Evolutionary conservation across 1,140 invertebrate species (phyloP), one percentile per base, ranked within the genome.

Genomic region (Formica exsecta): DNA sequence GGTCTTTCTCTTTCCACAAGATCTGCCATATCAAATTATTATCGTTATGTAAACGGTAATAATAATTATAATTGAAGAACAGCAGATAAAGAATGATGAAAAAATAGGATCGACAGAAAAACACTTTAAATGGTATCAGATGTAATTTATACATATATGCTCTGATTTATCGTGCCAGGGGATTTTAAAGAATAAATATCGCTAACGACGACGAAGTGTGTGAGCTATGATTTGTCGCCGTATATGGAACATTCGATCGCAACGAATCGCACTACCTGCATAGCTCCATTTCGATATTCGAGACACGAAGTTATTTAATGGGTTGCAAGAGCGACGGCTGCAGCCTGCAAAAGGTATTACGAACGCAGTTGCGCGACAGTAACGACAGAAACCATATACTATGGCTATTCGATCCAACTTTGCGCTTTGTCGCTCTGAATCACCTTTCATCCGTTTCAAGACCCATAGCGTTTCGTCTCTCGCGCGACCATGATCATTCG

Each of bases 261-360:
- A 62, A 74, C 79, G 79, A 51, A 61, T 73, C 68, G 19, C 29
- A 61, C 68, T 32, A 54, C 29, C 51, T 22, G 38, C 62, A 29
- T 22, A 54, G 66, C 66, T 81, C 48, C 51, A 32, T 36, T 73
- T 74, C 54, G 79, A 83, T 83, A 83, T 83, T 83, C 79, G 68
- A 83, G 79, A 83, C 79, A 83, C 68, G 68, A 83, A 87, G 59
- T 87, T 86, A 86, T 80, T 87, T 74, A 80, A 87, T 86, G 65
- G 74, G 70, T 68, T 73, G 75, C 76, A 41, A 74, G 68, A 68
- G 36, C 57, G 57, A 71, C 75, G 79, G 85, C 36, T 86, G 68
- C 85, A 65, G 68, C 4, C 25, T 71, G 54, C 62, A 75, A 54
- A 38, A 32, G 68, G 54, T 83, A 81, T 73, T 81, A 83, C 79